phyloP scores from a whole-genome alignment of 2,113 vertebrate species.

The Megaceryle maxima region DNA sequence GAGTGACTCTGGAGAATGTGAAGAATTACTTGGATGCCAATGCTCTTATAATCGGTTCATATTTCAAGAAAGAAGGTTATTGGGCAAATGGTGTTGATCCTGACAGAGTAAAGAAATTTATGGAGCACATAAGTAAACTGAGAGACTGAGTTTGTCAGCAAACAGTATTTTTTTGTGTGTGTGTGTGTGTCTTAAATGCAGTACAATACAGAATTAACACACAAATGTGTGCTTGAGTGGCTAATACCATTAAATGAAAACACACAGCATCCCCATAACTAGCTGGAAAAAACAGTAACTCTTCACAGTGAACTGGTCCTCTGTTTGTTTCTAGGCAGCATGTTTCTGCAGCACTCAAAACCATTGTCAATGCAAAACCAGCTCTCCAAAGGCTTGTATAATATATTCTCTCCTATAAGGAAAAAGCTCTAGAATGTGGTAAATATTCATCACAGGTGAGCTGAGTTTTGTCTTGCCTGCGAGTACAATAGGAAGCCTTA shows the following conservation, averaged over 20 bases:
- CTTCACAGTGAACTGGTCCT: background rate
- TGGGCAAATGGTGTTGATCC: slow-evolving; percentile 81
- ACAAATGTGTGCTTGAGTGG: background rate
- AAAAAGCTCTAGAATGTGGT: background rate
- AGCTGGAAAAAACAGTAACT: background rate
- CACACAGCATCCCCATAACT: background rate
- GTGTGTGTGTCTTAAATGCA: background rate
- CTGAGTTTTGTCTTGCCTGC: slow-evolving; percentile 11
- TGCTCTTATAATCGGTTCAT: slow-evolving; percentile 82
- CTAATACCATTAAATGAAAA: background rate
- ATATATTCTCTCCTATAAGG: background rate
- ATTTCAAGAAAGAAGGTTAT: slow-evolving; percentile 84
- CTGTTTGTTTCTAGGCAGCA: background rate
- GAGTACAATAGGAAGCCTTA: background rate
- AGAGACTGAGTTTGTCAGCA: slow-evolving; percentile 56
- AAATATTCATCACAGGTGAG: slow-evolving; percentile 6
- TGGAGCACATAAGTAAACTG: slow-evolving; percentile 76
- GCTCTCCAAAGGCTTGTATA: background rate
- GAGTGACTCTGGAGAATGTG: slow-evolving; percentile 83
- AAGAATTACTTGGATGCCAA: slow-evolving; percentile 67
- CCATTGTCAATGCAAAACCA: background rate
- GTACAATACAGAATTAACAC: background rate
- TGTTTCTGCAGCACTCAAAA: background rate
- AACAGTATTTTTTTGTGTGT: background rate
- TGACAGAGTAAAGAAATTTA: slow-evolving; percentile 78